Evolutionary conservation across 2,797 vertebrate genomes (phyloP).

Genomic region (Glyptemys insculpta): DNA sequence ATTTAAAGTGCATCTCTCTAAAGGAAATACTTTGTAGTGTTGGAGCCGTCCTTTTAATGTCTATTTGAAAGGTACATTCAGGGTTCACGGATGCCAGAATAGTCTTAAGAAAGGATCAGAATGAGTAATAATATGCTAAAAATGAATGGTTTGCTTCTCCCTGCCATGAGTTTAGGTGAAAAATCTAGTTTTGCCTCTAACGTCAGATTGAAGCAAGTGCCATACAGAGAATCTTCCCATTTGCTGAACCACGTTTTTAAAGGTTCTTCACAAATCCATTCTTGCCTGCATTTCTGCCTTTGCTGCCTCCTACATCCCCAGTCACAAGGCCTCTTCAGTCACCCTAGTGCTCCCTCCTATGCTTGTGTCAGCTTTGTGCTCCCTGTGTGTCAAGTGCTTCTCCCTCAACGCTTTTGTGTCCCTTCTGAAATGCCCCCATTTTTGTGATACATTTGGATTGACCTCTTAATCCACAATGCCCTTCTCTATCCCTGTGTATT

Average conservation of each 20-base stretch:
- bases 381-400: accelerated
- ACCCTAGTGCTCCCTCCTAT: accelerated
- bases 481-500: neutral
- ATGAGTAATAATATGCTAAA: constrained; percentile 7
- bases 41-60: constrained; percentile 34
- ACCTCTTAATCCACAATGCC: neutral
- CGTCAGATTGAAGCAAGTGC: neutral
- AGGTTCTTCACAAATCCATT: neutral
- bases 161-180: neutral
- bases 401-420: accelerated
- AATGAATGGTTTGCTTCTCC: constrained; percentile 34
- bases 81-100: neutral
- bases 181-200: neutral
- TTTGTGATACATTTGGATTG: neutral
- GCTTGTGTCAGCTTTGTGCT: neutral
- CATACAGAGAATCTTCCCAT: neutral
- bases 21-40: constrained; percentile 46
- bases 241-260: neutral
- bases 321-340: neutral
- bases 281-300: neutral
- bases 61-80: constrained; percentile 33
- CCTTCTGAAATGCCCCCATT: neutral
- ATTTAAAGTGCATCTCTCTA: constrained; percentile 58
- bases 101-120: neutral
- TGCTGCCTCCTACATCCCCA: accelerated